phyloP scores from a whole-genome alignment of 1,140 invertebrate species.

The Lithobius niger region DNA sequence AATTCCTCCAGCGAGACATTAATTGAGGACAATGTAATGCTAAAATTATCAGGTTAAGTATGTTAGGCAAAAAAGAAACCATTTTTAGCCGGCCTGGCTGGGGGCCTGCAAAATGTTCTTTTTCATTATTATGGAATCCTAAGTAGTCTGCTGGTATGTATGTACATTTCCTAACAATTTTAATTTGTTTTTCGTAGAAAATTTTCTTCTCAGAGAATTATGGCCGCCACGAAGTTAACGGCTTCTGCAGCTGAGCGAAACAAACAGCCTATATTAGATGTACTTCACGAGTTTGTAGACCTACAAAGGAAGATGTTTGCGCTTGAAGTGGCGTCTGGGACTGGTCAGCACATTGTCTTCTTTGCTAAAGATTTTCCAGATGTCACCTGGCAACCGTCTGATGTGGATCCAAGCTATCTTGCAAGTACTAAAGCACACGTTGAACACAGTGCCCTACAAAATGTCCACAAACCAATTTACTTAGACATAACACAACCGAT shows the following conservation, averaged over 20 bases:
- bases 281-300: slow-evolving; percentile 46
- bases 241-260: slow-evolving; percentile 54
- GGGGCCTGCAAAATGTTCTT: no score
- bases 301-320: slow-evolving; percentile 27
- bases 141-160: no score
- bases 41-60: no score
- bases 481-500: slow-evolving; percentile 50
- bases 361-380: slow-evolving; percentile 59
- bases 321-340: slow-evolving; percentile 69
- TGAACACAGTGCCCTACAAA: slow-evolving; percentile 40
- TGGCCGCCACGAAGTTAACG: no score
- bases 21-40: no score
- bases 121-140: no score
- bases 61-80: no score
- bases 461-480: slow-evolving; percentile 48
- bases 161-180: no score
- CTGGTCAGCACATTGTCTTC: slow-evolving; percentile 62
- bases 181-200: no score
- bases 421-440: slow-evolving; percentile 54
- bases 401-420: slow-evolving; percentile 47
- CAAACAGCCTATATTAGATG: slow-evolving; percentile 56
- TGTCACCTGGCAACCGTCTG: slow-evolving; percentile 62
- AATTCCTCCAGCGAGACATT: no score
- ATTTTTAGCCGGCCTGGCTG: no score
- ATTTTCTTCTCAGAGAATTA: no score